A percentile compares a stretch with the other conserved stretches of the same genome.
Evolutionary conservation across 2,797 vertebrate genomes (phyloP).

Genomic region (Sebastiscus tertius): DNA sequence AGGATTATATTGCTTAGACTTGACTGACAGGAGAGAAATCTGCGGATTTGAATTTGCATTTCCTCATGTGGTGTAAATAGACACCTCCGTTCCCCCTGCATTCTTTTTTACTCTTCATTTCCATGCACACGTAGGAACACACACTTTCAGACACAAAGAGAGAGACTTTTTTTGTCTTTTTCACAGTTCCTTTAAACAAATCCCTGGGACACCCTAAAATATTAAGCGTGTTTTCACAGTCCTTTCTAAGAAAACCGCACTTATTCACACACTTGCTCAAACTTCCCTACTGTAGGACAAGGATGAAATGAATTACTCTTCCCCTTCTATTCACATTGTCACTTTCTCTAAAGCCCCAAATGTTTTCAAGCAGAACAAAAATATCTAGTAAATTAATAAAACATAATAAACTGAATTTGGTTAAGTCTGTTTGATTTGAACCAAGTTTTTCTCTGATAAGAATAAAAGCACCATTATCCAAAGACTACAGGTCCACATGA

Average conservation of each 20-base stretch:
- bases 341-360: conserved; percentile 19
- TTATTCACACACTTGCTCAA: background rate
- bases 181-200: conserved; percentile 48
- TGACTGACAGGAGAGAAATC: conserved; percentile 35
- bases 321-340: conserved; percentile 11
- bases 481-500: background rate
- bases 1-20: conserved; percentile 47
- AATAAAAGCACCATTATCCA: background rate
- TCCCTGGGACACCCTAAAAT: conserved; percentile 54
- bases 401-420: background rate
- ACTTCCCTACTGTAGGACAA: conserved; percentile 9
- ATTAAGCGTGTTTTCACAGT: conserved; percentile 54
- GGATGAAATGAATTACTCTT: conserved; percentile 28
- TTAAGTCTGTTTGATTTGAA: background rate
- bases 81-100: conserved; percentile 14
- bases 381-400: background rate
- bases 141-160: background rate
- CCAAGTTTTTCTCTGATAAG: background rate
- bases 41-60: conserved; percentile 44
- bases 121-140: background rate
- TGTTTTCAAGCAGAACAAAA: background rate
- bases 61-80: conserved; percentile 47
- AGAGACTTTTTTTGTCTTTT: conserved; percentile 17
- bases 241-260: conserved; percentile 39
- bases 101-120: background rate